phyloP scores from a whole-genome alignment of 2,797 vertebrate species.

The Phoeniculus purpureus region DNA sequence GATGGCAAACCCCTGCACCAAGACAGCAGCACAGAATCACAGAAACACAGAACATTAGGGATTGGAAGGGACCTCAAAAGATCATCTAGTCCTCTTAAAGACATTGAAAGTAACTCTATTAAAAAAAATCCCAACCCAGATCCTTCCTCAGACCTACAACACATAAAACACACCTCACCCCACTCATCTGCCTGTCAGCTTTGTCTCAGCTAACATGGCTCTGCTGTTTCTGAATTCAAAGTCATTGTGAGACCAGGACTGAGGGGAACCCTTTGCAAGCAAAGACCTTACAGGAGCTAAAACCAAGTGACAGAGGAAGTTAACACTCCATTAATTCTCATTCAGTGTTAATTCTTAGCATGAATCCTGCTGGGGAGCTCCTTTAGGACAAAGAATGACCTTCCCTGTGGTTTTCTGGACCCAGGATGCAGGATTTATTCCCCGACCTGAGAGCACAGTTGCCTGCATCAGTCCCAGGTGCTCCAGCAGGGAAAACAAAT shows the following conservation, averaged over 20 bases:
- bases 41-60: too few species aligned
- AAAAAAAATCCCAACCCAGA: neutral
- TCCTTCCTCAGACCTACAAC: too few species aligned
- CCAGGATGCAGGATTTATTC: constrained; percentile 6
- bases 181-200: rapidly evolving
- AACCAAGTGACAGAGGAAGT: neutral
- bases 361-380: neutral
- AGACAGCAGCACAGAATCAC: neutral
- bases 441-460: neutral
- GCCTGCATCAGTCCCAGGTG: neutral
- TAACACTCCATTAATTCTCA: neutral
- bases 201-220: neutral
- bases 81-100: neutral
- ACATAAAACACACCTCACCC: neutral
- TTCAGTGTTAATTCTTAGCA: neutral
- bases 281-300: neutral
- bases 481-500: constrained; percentile 22
- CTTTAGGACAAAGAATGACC: neutral
- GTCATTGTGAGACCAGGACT: neutral
- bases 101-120: neutral
- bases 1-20: neutral
- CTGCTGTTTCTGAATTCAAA: neutral
- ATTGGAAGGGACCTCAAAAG: too few species aligned
- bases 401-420: neutral
- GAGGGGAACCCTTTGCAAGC: neutral